Evolutionary conservation across 2,113 vertebrate species (phyloP).

Genomic region (Thamnophis sirtalis): DNA sequence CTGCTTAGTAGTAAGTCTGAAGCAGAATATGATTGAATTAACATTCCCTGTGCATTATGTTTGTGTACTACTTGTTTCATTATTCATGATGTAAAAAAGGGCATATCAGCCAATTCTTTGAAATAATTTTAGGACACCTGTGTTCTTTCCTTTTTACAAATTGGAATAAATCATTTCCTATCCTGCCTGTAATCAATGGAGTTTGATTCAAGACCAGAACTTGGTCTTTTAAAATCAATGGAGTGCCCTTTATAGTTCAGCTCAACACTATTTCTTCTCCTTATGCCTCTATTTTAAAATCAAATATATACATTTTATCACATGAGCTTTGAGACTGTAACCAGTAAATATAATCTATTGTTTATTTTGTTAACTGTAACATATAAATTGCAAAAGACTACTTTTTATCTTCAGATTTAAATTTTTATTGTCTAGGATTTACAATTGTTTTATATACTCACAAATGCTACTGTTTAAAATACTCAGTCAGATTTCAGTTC

Average conservation of each 20-base stretch:
- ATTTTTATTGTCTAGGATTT: neutral
- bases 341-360: neutral
- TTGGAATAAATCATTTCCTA: neutral
- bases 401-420: neutral
- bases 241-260: neutral
- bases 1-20: neutral
- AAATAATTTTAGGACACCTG: neutral
- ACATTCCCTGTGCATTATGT: fast-evolving
- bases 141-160: neutral
- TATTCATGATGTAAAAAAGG: neutral
- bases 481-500: neutral
- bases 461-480: too few relatives aligned
- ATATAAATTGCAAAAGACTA: neutral
- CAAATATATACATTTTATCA: neutral
- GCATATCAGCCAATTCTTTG: neutral
- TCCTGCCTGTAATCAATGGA: neutral
- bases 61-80: neutral
- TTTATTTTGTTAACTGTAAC: neutral
- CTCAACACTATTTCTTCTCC: neutral
- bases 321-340: neutral
- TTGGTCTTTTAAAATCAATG: neutral
- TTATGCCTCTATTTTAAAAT: neutral
- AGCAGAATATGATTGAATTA: neutral
- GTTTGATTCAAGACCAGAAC: neutral
- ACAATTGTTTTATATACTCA: neutral